Conservation (phyloP, 2,888 invertebrate species). For the Charanyca ferruginea region DNA sequence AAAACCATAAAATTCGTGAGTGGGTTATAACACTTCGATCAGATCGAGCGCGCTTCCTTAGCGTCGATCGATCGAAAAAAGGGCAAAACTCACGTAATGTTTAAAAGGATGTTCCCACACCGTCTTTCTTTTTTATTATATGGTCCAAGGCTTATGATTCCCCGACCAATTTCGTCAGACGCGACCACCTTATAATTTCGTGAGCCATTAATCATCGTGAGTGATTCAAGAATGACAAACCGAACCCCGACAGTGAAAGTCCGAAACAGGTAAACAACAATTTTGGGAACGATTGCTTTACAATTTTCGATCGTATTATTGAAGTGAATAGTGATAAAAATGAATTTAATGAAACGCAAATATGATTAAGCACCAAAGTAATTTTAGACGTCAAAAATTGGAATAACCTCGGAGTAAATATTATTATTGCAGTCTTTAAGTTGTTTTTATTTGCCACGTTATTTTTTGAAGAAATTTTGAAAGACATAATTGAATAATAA, state of each 20-base stretch:
- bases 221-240: slow-evolving; percentile 83
- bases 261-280: slow-evolving; percentile 50
- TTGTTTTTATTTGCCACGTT: slow-evolving; percentile 22
- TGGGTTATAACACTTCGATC: slow-evolving; percentile 75
- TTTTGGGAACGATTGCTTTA: slow-evolving; percentile 36
- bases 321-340: slow-evolving; percentile 19
- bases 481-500: background rate
- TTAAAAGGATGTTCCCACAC: slow-evolving; percentile 85
- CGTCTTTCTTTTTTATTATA: slow-evolving; percentile 75
- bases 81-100: slow-evolving; percentile 69
- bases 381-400: slow-evolving; percentile 36
- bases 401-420: slow-evolving; percentile 33
- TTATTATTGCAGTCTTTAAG: slow-evolving; percentile 22
- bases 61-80: slow-evolving; percentile 70
- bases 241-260: slow-evolving; percentile 75
- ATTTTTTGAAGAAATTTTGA: slow-evolving; percentile 19
- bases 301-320: slow-evolving; percentile 38
- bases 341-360: slow-evolving; percentile 24
- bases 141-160: slow-evolving; percentile 75
- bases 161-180: slow-evolving; percentile 81
- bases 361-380: slow-evolving; percentile 15
- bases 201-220: slow-evolving; percentile 82
- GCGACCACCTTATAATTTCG: slow-evolving; percentile 86
- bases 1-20: slow-evolving; percentile 74
- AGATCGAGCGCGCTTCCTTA: slow-evolving; percentile 76